Conservation (phyloP, 2,888 invertebrate species). For the Drosophila lacicola region DNA sequence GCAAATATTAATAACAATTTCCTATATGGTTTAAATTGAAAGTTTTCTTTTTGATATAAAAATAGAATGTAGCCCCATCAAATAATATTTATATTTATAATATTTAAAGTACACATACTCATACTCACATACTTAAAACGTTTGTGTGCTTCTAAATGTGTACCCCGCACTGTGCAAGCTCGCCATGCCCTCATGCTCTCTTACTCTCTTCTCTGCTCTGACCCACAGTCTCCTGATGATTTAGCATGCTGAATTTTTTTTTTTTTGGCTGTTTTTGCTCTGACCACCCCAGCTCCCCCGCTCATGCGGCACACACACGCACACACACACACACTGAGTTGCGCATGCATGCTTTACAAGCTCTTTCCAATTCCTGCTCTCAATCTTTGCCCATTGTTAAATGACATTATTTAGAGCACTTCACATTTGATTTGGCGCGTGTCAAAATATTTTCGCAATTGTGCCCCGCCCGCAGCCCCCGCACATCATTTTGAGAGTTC, state of each 20-base stretch:
- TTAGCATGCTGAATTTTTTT: slow-evolving; percentile 58
- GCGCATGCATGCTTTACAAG: slow-evolving; percentile 18
- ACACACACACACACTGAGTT: slow-evolving; percentile 9
- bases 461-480: slow-evolving; percentile 15
- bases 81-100: no score
- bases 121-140: no score
- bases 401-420: slow-evolving; percentile 73
- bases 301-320: not conserved
- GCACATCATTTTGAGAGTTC: not conserved
- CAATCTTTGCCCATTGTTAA: slow-evolving; percentile 58
- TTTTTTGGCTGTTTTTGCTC: slow-evolving; percentile 32
- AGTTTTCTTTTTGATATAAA: no score
- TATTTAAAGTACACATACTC: no score
- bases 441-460: slow-evolving; percentile 63
- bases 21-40: no score
- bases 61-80: no score
- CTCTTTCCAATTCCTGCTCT: slow-evolving; percentile 37
- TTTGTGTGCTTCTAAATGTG: slow-evolving; percentile 15
- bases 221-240: slow-evolving; percentile 30
- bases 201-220: not conserved
- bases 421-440: slow-evolving; percentile 62
- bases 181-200: slow-evolving; percentile 8
- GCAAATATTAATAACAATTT: not conserved
- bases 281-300: not conserved
- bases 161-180: slow-evolving; percentile 29